Evolutionary conservation across 1,140 invertebrate species (phyloP).

Genomic region (Cheumatopsyche charites): DNA sequence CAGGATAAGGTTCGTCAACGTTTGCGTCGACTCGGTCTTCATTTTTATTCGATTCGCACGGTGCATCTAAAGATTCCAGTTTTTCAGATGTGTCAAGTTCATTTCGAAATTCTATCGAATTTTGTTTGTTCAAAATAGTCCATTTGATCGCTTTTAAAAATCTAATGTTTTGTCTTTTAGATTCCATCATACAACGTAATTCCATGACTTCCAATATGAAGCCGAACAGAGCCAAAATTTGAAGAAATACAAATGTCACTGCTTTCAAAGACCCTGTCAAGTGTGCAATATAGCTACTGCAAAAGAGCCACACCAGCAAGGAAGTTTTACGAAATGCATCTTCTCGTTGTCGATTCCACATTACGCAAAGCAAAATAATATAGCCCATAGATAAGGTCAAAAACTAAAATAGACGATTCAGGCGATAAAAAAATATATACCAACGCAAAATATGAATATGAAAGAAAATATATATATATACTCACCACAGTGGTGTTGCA

Average conservation of each 20-base stretch:
- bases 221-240: conserved; percentile 54
- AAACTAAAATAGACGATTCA: conserved; percentile 41
- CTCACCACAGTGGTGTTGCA: conserved; percentile 60
- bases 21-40: background rate
- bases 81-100: background rate
- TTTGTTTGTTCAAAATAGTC: conserved; percentile 44
- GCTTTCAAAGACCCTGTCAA: conserved; percentile 65
- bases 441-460: background rate
- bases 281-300: conserved; percentile 67
- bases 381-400: conserved; percentile 54
- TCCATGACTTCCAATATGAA: conserved; percentile 54
- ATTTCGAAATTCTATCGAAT: conserved; percentile 29
- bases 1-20: conserved; percentile 42
- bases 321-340: conserved; percentile 64
- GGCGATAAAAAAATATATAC: conserved; percentile 11
- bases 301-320: conserved; percentile 66
- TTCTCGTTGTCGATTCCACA: conserved; percentile 68
- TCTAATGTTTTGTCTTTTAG: conserved; percentile 33
- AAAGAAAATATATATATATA: background rate
- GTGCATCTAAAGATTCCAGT: background rate
- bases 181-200: conserved; percentile 32
- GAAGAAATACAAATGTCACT: conserved; percentile 63
- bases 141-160: conserved; percentile 38
- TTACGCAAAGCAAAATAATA: conserved; percentile 55
- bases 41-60: conserved; percentile 30